Evolutionary conservation across 2,888 invertebrate genomes (phyloP).

Genomic region (Ophion ventricosus): DNA sequence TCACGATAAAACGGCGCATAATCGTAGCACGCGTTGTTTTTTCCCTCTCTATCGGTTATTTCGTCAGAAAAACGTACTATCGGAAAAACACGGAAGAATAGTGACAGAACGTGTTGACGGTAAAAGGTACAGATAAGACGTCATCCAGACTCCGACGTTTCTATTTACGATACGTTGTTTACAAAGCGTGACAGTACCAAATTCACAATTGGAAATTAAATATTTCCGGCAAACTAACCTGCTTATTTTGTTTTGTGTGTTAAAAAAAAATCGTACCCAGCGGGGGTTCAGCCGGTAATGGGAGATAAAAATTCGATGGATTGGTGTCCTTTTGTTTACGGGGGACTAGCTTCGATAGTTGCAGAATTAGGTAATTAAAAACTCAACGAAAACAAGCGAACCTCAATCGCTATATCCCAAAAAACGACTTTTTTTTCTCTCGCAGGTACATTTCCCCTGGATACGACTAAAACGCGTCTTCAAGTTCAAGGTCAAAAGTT

Average conservation of each 20-base stretch:
- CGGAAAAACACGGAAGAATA: constrained; percentile 21
- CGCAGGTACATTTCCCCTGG: constrained; percentile 97
- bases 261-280: constrained; percentile 29
- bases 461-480: constrained; percentile 96
- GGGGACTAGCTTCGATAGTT: constrained; percentile 95
- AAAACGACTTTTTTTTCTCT: constrained; percentile 56
- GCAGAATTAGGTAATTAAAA: constrained; percentile 93
- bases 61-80: constrained; percentile 47
- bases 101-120: constrained; percentile 30
- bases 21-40: constrained; percentile 38
- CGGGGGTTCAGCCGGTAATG: constrained; percentile 84
- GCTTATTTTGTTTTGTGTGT: constrained; percentile 13
- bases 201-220: not conserved
- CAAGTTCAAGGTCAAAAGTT: constrained; percentile 97
- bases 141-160: constrained; percentile 21
- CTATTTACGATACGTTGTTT: not conserved
- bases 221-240: constrained; percentile 16
- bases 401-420: too few relatives aligned
- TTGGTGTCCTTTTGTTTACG: constrained; percentile 97
- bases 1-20: constrained; percentile 13
- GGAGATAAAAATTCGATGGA: constrained; percentile 93
- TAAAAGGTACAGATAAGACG: constrained; percentile 32
- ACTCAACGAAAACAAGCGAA: constrained; percentile 1
- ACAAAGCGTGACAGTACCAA: constrained; percentile 19
- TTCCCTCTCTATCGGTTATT: constrained; percentile 37